Base-by-base conservation (phyloP, 2,888 invertebrate genomes). In the Neria commutata region DNA sequence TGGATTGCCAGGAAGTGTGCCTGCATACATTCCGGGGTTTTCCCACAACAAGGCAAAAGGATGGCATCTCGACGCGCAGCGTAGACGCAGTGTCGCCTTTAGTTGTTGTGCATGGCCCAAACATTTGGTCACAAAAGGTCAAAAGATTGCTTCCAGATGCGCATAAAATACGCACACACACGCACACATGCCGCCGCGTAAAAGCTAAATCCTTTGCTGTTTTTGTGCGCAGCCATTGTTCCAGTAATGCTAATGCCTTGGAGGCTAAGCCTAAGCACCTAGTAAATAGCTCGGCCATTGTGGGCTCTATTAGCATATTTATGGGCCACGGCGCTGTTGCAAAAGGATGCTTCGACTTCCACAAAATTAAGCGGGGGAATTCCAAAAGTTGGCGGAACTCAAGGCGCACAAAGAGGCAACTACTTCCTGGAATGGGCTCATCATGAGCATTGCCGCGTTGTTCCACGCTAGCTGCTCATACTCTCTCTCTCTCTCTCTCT, bases 231-330 rank as follows among this genome's bases (percentile, higher is more conserved):
- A 29, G 48, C 60, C 25, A 67, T 71, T 71, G 72, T 71, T 69
- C 53, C 53, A 40, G 70, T 72, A 71, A 71, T 71, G 71, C 71
- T 72, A 72, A 72, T 71, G 61, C 68, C 59, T 37, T 45, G 19
- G n/a, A 24, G 42, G 21, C 21, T 40, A 52, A 14, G 37, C 37
- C 21, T 25, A 26, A 58, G 56, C 53, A 49, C 59, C 66, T 59
- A 8, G 4, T 42, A 42, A n/a, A 19, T 42, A 42, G 8, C 5
- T 37, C 67, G 60, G 49, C 47, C 40, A 21, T 52, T 34, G 29
- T 62, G 59, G 61, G 61, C 67, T 68, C 69, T 59, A 70, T 71
- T 71, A 66, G 70, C 68, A 68, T 72, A 71, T 71, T 71, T 69
- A 72, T 63, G 67, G 50, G 46, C 23, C 4, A 21, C 17, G 40